Percentiles rank a stretch among this genome's conserved stretches.
These are phyloP conservation scores for Perodicticus potto DNA, from an alignment of 2,797 vertebrate genomes.

Conservation along the genomic window DNA sequence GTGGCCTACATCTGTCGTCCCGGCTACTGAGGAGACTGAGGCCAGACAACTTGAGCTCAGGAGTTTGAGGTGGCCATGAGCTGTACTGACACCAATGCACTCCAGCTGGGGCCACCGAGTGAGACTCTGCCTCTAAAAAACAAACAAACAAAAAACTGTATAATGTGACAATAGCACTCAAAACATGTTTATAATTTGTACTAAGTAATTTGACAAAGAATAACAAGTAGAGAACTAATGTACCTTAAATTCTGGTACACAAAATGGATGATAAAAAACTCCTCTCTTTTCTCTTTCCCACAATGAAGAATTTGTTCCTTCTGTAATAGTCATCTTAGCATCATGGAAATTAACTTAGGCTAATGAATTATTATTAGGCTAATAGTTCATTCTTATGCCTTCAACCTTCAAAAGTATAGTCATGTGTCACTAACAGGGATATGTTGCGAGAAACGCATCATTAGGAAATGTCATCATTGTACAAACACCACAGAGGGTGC, in stretches of 20 bases:
- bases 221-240: neutral
- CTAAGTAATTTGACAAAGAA: neutral
- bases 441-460: neutral
- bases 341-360: neutral
- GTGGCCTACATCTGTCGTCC: neutral
- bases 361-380: neutral
- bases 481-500: neutral
- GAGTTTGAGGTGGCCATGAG: neutral
- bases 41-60: neutral
- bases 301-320: neutral
- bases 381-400: neutral
- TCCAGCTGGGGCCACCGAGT: neutral
- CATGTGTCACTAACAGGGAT: neutral
- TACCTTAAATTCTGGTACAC: neutral
- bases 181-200: neutral
- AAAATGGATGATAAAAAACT: neutral
- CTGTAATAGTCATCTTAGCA: neutral
- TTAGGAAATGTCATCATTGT: neutral
- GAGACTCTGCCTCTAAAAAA: neutral
- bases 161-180: neutral
- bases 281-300: neutral
- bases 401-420: neutral
- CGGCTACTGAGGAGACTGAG: neutral
- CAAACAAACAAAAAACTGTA: neutral
- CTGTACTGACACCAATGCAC: neutral